These are phyloP conservation scores for Sebastes diaconus DNA, from an alignment of 2,797 vertebrate species.

Conservation along the genomic window DNA sequence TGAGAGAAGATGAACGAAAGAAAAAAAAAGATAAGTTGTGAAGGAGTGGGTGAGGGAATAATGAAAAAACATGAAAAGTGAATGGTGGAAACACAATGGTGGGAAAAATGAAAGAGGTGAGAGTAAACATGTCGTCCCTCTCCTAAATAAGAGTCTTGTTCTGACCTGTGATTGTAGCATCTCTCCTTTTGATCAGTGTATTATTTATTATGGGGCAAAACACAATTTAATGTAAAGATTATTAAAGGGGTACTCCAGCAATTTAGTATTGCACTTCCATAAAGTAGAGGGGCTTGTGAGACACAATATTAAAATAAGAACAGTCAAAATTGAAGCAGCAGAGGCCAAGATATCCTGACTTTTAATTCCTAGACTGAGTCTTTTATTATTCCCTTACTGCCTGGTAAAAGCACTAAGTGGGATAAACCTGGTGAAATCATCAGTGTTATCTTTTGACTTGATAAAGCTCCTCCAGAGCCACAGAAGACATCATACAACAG, in stretches of 20 bases:
- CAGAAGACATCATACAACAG: neutral
- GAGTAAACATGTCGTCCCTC: neutral
- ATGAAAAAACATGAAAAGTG: neutral
- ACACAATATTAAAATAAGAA: too few relatives aligned
- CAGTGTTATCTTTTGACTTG: neutral
- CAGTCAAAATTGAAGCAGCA: too few relatives aligned
- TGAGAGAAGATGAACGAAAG: neutral
- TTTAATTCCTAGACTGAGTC: too few relatives aligned
- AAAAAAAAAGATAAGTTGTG: rapidly evolving
- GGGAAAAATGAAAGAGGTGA: neutral
- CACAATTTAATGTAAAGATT: neutral
- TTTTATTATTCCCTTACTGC: too few relatives aligned
- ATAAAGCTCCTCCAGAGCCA: neutral
- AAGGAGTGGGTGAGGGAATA: neutral
- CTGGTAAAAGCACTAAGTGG: neutral
- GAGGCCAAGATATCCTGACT: too few relatives aligned
- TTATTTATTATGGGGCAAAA: neutral
- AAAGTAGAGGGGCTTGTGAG: too few relatives aligned
- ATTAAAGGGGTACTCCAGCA: neutral
- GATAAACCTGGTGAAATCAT: neutral
- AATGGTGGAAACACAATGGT: neutral
- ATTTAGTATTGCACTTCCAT: too few relatives aligned
- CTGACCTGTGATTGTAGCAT: too few relatives aligned
- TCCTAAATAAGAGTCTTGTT: neutral
- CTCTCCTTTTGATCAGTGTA: neutral